phyloP scores from a whole-genome alignment of 2,888 invertebrate genomes.

The Argyresthia goedartella region DNA sequence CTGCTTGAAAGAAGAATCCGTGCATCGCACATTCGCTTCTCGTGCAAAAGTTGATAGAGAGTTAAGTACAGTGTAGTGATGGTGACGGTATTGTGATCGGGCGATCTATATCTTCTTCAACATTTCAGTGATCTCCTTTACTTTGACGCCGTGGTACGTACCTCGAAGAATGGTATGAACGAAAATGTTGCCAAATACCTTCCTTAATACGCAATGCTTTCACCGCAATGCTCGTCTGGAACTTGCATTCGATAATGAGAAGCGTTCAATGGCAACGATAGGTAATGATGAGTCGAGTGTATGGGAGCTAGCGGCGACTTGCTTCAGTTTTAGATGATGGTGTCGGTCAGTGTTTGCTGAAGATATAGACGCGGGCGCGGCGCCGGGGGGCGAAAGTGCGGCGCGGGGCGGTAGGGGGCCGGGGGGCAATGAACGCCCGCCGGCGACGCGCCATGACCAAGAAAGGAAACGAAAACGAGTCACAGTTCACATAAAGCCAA shows the following conservation, averaged over 20 bases:
- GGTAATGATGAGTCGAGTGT: constrained; percentile 3
- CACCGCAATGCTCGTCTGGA: constrained; percentile 23
- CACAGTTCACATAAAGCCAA: constrained; percentile 70
- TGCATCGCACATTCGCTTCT: constrained; percentile 70
- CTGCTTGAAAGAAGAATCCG: constrained; percentile 68
- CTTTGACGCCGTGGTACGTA: constrained; percentile 22
- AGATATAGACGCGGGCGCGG: constrained; percentile 61
- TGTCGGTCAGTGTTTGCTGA: constrained; percentile 25
- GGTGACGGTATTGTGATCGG: constrained; percentile 49
- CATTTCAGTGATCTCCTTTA: constrained; percentile 17
- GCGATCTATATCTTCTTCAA: constrained; percentile 61
- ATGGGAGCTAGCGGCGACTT: not conserved
- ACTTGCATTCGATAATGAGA: constrained; percentile 26
- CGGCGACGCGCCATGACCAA: constrained; percentile 41
- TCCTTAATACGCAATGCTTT: too few species aligned
- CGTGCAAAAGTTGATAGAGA: constrained; percentile 61
- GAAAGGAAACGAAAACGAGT: constrained; percentile 71
- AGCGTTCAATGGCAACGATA: too few species aligned
- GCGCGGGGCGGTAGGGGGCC: too few species aligned
- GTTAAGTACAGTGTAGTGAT: constrained; percentile 56
- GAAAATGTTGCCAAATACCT: constrained; percentile 15
- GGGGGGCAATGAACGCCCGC: constrained; percentile 36
- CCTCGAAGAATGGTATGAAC: constrained; percentile 25
- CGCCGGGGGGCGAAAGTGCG: constrained; percentile 5
- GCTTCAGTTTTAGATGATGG: too few species aligned